phyloP scores from a whole-genome alignment of 2,888 invertebrate species.

The Calameuta pallipes region DNA sequence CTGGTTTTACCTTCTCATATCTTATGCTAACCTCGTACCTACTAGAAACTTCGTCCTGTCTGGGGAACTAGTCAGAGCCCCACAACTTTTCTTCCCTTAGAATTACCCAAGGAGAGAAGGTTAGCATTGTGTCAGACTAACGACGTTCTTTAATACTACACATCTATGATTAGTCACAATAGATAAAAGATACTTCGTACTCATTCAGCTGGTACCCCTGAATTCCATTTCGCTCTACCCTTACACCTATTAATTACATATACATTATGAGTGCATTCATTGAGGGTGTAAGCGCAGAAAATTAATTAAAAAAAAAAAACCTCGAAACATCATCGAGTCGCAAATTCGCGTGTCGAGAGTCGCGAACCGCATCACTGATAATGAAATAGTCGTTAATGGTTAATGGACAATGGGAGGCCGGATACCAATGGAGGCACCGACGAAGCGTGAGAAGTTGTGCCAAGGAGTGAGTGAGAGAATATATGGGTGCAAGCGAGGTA shows the following conservation, averaged over 20 bases:
- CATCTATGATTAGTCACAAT: not conserved
- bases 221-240: not conserved
- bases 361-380: slow-evolving; percentile 34
- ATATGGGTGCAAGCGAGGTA: slow-evolving; percentile 2
- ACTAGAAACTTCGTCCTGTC: not conserved
- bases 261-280: not conserved
- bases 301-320: not conserved
- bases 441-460: slow-evolving; percentile 35
- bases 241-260: not conserved
- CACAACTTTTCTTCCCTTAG: not conserved
- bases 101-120: not conserved
- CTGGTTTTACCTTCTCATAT: not conserved
- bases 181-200: not conserved
- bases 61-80: not conserved
- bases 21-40: not conserved
- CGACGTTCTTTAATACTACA: not conserved
- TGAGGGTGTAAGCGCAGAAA: not conserved
- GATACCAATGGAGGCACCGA: slow-evolving; percentile 23
- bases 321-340: not conserved
- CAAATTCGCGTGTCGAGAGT: slow-evolving; percentile 11
- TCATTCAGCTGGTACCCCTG: not conserved
- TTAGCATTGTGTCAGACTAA: not conserved
- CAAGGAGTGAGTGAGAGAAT: slow-evolving; percentile 15
- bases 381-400: slow-evolving; percentile 49
- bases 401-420: slow-evolving; percentile 42